Percentiles rank a stretch among this genome's conserved stretches.
These are phyloP conservation scores for Physocephala rufipes DNA, from an alignment of 2,888 invertebrate genomes.

Conservation along the genomic window DNA sequence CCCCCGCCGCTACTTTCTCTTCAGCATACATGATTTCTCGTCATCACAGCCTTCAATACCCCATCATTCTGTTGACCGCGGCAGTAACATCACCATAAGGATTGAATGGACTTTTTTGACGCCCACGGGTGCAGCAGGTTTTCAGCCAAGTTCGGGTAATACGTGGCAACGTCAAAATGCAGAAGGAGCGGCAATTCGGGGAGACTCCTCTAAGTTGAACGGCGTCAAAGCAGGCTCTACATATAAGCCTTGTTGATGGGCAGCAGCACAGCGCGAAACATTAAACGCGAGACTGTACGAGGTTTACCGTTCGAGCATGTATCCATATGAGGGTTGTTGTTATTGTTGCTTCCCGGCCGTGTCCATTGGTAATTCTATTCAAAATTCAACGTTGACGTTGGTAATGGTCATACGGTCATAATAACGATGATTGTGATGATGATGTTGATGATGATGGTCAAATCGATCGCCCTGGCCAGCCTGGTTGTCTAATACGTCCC, in stretches of 20 bases:
- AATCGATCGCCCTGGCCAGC: neutral
- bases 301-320: neutral
- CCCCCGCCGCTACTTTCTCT: neutral
- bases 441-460: neutral
- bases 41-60: too few species aligned
- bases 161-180: too few species aligned
- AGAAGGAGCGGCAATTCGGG: neutral
- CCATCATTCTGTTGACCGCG: too few species aligned
- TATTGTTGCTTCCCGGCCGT: neutral
- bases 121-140: constrained; percentile 18
- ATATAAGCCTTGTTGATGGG: constrained; percentile 27
- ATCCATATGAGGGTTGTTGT: constrained; percentile 13
- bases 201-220: neutral
- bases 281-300: constrained; percentile 35
- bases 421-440: neutral
- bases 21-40: neutral
- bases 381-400: neutral
- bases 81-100: too few species aligned
- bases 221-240: constrained; percentile 8
- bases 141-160: neutral
- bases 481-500: constrained; percentile 15
- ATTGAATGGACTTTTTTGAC: constrained; percentile 27
- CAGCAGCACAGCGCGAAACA: constrained; percentile 31
- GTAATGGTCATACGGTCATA: neutral
- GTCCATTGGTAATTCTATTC: neutral